A percentile compares a stretch with the other conserved stretches of the same genome.
These are phyloP conservation scores for Aptenodytes patagonicus DNA, from an alignment of 2,113 vertebrate genomes.

Conservation along the genomic window DNA sequence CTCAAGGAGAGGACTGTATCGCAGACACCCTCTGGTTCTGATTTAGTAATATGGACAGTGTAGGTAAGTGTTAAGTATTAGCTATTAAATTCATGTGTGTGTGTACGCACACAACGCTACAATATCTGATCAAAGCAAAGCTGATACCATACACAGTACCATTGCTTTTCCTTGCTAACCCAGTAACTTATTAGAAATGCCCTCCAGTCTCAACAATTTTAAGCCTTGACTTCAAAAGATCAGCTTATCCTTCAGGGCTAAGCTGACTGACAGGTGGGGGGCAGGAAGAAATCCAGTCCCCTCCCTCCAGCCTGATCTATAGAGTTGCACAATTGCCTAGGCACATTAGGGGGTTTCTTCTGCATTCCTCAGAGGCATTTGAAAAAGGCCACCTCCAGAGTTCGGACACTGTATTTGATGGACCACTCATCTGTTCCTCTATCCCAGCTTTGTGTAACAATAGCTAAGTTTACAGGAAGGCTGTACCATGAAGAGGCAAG, in stretches of 20 bases:
- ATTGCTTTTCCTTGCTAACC: neutral
- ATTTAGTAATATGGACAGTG: neutral
- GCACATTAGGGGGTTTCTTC: neutral
- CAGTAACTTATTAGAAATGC: constrained; percentile 17
- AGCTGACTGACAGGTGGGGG: neutral
- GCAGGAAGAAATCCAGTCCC: neutral
- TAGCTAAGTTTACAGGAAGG: neutral
- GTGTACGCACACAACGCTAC: neutral
- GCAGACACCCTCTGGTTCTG: neutral
- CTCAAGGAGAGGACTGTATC: neutral
- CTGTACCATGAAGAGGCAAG: neutral
- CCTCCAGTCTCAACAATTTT: constrained; percentile 34
- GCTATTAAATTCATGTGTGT: neutral
- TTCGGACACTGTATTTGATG: neutral
- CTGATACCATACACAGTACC: neutral
- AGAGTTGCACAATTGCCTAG: neutral
- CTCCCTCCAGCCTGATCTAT: neutral
- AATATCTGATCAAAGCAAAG: constrained; percentile 22
- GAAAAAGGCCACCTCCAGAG: neutral
- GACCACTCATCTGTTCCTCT: neutral
- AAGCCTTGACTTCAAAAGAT: constrained; percentile 46
- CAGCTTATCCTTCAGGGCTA: neutral
- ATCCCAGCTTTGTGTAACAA: neutral
- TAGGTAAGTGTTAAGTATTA: neutral
- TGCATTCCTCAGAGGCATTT: neutral